Conservation (phyloP, 1,140 invertebrate species). For the Diabrotica virgifera region DNA sequence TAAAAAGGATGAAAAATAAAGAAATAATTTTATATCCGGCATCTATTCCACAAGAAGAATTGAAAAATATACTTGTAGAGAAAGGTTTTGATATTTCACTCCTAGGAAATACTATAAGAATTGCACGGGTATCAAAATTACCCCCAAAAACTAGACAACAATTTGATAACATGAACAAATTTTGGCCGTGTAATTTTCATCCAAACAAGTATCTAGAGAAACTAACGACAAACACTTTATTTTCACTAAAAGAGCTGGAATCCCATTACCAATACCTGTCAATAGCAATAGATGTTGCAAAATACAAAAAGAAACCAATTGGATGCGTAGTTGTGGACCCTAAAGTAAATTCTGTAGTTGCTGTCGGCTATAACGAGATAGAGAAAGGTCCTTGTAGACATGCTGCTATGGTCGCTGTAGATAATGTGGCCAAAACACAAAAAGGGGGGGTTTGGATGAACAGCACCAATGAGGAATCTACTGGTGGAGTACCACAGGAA, state of each 20-base stretch:
- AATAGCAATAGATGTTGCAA: conserved; percentile 56
- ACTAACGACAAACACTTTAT: conserved; percentile 60
- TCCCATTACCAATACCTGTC: conserved; percentile 62
- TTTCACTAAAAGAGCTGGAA: conserved; percentile 56
- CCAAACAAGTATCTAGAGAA: conserved; percentile 69
- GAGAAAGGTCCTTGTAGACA: conserved; percentile 75
- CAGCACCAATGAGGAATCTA: background rate
- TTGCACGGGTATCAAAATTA: conserved; percentile 58
- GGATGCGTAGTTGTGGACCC: conserved; percentile 69
- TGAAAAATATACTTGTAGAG: conserved; percentile 51
- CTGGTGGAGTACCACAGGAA: conserved; percentile 36
- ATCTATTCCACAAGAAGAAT: conserved; percentile 34
- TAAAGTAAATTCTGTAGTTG: conserved; percentile 56
- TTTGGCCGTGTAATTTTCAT: conserved; percentile 87
- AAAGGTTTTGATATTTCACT: conserved; percentile 54
- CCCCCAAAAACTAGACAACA: conserved; percentile 66
- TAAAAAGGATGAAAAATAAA: conserved; percentile 69
- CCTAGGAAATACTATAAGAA: conserved; percentile 54
- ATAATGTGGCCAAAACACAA: conserved; percentile 78
- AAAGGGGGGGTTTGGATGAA: conserved; percentile 70
- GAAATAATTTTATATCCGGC: conserved; percentile 59
- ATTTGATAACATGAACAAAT: conserved; percentile 57
- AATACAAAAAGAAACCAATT: conserved; percentile 11
- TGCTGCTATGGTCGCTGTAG: conserved; percentile 80
- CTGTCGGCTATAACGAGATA: conserved; percentile 62